Conservation (phyloP, 2,888 invertebrate genomes). For the Steinernema carpocapsae region DNA sequence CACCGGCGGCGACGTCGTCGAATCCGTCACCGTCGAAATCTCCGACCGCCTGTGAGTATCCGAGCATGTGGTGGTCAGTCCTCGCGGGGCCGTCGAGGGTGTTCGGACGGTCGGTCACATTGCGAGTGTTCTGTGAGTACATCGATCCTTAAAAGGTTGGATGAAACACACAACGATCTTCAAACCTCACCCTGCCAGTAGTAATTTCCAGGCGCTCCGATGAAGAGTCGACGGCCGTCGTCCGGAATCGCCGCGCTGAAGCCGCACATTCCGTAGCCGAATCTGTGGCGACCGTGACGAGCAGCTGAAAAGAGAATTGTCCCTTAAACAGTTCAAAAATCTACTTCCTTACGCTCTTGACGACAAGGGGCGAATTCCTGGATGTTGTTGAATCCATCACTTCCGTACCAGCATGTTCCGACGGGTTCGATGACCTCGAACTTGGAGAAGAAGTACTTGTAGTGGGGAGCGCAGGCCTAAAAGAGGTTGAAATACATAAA, state of each 20-base stretch:
- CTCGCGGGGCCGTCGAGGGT: slow-evolving; percentile 79
- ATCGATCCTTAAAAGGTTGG: background rate
- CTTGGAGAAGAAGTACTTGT: slow-evolving; percentile 82
- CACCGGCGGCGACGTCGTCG: slow-evolving; percentile 85
- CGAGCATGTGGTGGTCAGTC: slow-evolving; percentile 49
- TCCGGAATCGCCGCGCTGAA: slow-evolving; percentile 87
- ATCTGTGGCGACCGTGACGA: slow-evolving; percentile 79
- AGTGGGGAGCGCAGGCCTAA: slow-evolving; percentile 94
- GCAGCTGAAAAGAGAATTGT: slow-evolving; percentile 57
- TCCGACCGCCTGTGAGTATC: slow-evolving; percentile 33
- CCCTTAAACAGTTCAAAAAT: background rate
- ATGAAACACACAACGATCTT: background rate
- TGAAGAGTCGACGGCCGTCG: slow-evolving; percentile 77
- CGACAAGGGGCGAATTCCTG: slow-evolving; percentile 90
- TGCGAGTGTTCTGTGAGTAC: slow-evolving; percentile 55
- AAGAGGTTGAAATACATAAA: slow-evolving; percentile 46
- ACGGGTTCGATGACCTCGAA: slow-evolving; percentile 87
- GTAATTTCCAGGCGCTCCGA: slow-evolving; percentile 94
- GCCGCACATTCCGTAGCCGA: slow-evolving; percentile 95
- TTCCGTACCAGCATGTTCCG: slow-evolving; percentile 88
- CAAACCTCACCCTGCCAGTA: slow-evolving; percentile 87
- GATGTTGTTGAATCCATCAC: slow-evolving; percentile 78
- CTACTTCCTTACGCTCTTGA: slow-evolving; percentile 75
- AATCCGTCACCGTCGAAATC: slow-evolving; percentile 78
- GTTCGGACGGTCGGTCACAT: slow-evolving; percentile 70